These are phyloP conservation scores for Piaya cayana DNA, from an alignment of 2,113 vertebrate genomes.

Conservation along the genomic window DNA sequence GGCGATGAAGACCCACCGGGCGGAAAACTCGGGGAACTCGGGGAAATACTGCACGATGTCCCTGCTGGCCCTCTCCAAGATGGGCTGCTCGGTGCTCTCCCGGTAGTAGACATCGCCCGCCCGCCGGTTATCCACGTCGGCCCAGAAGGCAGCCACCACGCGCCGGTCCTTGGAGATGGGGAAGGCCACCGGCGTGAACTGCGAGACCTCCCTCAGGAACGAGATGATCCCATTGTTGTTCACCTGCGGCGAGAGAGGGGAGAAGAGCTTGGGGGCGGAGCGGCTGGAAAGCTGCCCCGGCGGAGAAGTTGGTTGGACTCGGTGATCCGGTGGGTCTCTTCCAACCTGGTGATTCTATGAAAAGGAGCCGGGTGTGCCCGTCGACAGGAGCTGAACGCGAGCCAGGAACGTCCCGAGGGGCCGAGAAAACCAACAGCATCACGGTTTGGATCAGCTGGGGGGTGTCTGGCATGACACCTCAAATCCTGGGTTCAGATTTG, in stretches of 20 bases:
- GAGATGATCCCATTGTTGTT: constrained; percentile 98
- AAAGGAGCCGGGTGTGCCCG: too few relatives aligned
- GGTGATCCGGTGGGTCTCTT: too few relatives aligned
- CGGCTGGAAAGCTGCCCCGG: too few relatives aligned
- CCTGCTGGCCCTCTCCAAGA: constrained; percentile 79
- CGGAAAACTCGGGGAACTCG: constrained; percentile 83
- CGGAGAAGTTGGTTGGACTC: too few relatives aligned
- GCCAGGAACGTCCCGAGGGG: too few relatives aligned
- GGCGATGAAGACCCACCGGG: constrained; percentile 89
- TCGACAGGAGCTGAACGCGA: too few relatives aligned
- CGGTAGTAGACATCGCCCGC: constrained; percentile 89
- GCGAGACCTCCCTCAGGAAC: constrained; percentile 95
- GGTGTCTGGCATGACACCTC: too few relatives aligned
- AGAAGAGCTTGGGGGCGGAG: neutral
- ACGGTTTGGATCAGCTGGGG: too few relatives aligned
- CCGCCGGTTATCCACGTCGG: constrained; percentile 93
- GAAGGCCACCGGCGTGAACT: constrained; percentile 96
- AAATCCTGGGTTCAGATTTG: too few relatives aligned
- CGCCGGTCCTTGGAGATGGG: constrained; percentile 95
- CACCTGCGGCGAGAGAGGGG: constrained; percentile 76
- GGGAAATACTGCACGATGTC: constrained; percentile 88
- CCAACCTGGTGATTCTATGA: too few relatives aligned
- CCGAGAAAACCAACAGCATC: too few relatives aligned
- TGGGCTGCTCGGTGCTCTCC: constrained; percentile 81
- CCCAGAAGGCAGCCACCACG: constrained; percentile 96